Conservation (phyloP, 2,888 invertebrate species). For the Microplitis deprimator region DNA sequence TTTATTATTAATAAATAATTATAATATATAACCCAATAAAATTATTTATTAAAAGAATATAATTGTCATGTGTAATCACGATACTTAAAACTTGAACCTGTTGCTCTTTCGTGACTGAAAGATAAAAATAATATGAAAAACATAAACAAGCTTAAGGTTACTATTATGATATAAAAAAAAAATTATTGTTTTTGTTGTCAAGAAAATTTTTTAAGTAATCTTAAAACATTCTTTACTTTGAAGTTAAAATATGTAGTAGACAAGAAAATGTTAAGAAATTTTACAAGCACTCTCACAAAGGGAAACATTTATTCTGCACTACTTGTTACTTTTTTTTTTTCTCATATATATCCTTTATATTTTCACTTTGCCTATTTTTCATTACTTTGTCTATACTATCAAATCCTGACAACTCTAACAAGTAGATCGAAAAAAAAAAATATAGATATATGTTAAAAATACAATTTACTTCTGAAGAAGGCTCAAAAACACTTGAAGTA, state of each 20-base stretch:
- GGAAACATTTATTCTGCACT: background rate
- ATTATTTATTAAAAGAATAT: too few relatives aligned
- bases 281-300: background rate
- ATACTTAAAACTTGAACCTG: conserved; percentile 61
- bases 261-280: background rate
- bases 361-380: background rate
- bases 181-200: background rate
- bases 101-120: conserved; percentile 57
- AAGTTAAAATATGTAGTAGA: background rate
- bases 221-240: background rate
- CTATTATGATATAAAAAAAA: background rate
- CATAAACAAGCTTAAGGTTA: background rate
- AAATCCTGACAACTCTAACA: background rate
- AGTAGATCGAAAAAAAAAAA: background rate
- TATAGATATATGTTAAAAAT: background rate
- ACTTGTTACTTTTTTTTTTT: background rate
- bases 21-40: too few relatives aligned
- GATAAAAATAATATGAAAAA: conserved; percentile 8
- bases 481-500: too few relatives aligned
- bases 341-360: background rate
- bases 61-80: conserved; percentile 57
- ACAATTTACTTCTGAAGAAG: too few relatives aligned
- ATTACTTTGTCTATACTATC: too few relatives aligned
- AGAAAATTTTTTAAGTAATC: background rate
- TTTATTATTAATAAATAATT: too few relatives aligned